Evolutionary conservation across 2,797 vertebrate genomes (phyloP).

Genomic region (Natrix natrix): DNA sequence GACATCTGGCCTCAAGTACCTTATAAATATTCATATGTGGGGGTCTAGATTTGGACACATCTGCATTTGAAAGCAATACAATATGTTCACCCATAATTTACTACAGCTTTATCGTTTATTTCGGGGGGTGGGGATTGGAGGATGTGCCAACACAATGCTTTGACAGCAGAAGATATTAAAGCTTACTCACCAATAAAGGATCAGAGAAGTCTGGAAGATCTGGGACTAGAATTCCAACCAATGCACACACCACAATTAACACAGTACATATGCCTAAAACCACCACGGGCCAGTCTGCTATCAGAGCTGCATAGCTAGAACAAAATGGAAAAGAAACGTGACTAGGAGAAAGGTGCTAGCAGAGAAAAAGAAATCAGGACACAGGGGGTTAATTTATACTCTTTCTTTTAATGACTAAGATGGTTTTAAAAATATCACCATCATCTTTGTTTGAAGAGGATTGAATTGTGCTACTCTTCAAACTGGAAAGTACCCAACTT

Average conservation of each 20-base stretch:
- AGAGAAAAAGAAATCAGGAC: not conserved
- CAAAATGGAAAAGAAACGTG: constrained; percentile 11
- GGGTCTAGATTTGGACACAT: not conserved
- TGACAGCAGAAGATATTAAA: not conserved
- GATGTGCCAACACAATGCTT: not conserved
- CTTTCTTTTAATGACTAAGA: not conserved
- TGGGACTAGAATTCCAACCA: constrained; percentile 91
- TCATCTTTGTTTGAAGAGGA: not conserved
- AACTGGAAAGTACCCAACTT: not conserved
- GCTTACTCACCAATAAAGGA: constrained; percentile 87
- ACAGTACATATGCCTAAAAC: constrained; percentile 95
- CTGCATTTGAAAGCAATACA: constrained; percentile 1
- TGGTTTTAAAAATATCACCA: not conserved
- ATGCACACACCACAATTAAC: constrained; percentile 90
- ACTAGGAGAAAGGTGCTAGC: constrained; percentile 12
- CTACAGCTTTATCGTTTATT: not conserved
- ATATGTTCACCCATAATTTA: not conserved
- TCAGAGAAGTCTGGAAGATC: constrained; percentile 98
- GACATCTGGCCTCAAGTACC: constrained; percentile 5
- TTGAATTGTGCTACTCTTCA: not conserved
- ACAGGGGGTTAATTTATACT: not conserved
- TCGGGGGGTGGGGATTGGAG: not conserved
- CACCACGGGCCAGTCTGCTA: constrained; percentile 97
- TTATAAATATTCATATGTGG: not conserved
- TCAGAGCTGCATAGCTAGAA: constrained; percentile 90